Evolutionary conservation across 1,140 invertebrate species (phyloP).

Genomic region (Tetramorium simillimum): DNA sequence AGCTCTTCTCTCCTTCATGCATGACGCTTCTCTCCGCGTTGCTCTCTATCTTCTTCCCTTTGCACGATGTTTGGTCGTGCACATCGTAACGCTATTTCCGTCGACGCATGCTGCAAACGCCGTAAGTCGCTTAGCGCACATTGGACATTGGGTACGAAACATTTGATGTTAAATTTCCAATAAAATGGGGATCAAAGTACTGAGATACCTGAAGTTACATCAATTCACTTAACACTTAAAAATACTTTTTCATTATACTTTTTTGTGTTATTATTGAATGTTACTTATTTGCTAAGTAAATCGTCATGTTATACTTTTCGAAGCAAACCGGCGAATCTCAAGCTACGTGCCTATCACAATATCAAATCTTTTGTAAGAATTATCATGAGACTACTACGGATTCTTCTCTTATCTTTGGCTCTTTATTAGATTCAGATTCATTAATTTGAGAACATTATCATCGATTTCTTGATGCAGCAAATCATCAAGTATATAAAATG

Average conservation of each 20-base stretch:
- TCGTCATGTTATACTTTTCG: not conserved
- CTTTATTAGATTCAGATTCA: not conserved
- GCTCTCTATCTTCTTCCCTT: conserved; percentile 19
- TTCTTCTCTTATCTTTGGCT: not conserved
- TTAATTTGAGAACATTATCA: not conserved
- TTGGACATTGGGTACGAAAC: conserved; percentile 50
- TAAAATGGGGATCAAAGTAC: conserved; percentile 38
- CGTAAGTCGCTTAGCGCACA: conserved; percentile 68
- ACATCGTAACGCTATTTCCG: conserved; percentile 68
- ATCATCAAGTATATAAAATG: not conserved
- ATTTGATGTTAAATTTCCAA: conserved; percentile 51
- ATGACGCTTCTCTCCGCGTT: conserved; percentile 17
- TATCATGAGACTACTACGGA: not conserved
- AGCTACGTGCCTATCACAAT: not conserved
- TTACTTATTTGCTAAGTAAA: not conserved
- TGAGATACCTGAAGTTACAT: not conserved
- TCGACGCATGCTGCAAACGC: conserved; percentile 60
- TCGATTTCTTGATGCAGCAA: not conserved
- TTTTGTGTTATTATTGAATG: not conserved
- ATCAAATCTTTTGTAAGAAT: not conserved
- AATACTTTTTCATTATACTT: not conserved
- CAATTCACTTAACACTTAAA: conserved; percentile 16
- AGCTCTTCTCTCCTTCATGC: not conserved
- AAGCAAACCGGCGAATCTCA: not conserved
- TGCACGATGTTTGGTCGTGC: conserved; percentile 20